Evolutionary conservation across 2,113 vertebrate species (phyloP), one percentile per base, ranked within the genome.

Genomic region (Motacilla tschutschensis): DNA sequence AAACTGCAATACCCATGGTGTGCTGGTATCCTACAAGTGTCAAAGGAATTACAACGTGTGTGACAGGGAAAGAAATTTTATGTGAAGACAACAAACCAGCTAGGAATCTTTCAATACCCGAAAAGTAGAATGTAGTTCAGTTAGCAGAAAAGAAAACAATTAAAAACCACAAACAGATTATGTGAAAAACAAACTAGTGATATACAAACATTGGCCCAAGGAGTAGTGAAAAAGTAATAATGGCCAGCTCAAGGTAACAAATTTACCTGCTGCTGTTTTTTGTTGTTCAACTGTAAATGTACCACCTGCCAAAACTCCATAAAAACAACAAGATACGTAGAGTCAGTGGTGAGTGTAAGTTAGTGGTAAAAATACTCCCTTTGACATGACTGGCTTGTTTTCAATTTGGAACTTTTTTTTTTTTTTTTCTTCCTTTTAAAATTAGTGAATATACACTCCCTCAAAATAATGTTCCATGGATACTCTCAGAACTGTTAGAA

Each of bases 251-350:
- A 71, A 75, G 17, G 38, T 62, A 84, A 81, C 2, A 35, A 54
- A 59, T 87, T 88, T 73, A 88, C 40, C 55, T 91, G 40, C 40
- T 80, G n/a, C 36, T 89, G 65, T 50, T 65, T 84, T 86, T 85
- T 40, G 15, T 75, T 82, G 57, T 50, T 92, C 41, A 71, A 22
- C 29, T 89, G 50, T 72, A 80, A 91, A 64, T 38, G n/a, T 16
- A 62, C 55, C 58, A 60, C 51, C 31, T 72, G n/a, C 35, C 35
- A 87, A 90, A 70, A 75, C 40, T 79, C 75, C 33, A 81, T 44
- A 16, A 83, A 80, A 91, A 54, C 22, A 72, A 44, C 18, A 58
- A 87, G 0, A 7, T 47, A 71, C 12, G 71, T 3, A 72, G 19
- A 63, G 48, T 67, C 53, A 73, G 14, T 1, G 1, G 24, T 60